Evolutionary conservation across 2,113 vertebrate genomes (phyloP), one percentile per base, ranked within the genome.

Genomic region (Takifugu flavidus): DNA sequence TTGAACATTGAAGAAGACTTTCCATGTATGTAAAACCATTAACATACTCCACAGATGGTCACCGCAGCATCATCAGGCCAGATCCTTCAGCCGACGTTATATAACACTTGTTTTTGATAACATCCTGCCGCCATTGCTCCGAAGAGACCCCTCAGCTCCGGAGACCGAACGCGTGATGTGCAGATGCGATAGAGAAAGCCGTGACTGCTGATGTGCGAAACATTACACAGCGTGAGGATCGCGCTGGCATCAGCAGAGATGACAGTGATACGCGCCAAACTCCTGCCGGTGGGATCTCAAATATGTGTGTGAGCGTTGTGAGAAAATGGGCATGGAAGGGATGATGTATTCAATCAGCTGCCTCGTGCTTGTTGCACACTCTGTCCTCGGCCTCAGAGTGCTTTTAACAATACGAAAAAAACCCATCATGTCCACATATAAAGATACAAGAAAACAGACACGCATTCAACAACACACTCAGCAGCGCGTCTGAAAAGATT

Each of bases 401-500:
- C 7, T 39, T 39, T 39, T 39, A 39, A 39, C 7, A 39, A 10
- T 11, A 10, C 11, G 34, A 39, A 39, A 39, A 20, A 20, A 20
- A 20, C 20, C 20, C 20, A 20, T 10, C 8, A 39, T 39, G 5
- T 39, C 34, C 8, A 39, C 34, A 39, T 10, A 39, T 39, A 2
- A 39, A 46, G 13, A 2, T n/a, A n/a, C 45, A 47, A 14, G 6
- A 14, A 47, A 14, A 47, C 45, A n/a, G 13, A 14, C 45, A 47
- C 45, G 4, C 45, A 47, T 47, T 6, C 42, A 47, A n/a, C 2
- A 47, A 54, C 44, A 31, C 1, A 1, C n/a, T 29, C 44, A 59
- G 62, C 13, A 39, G 55, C 57, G 49, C 52, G 51, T 52, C 51
- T 74, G 82, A 13, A 84, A 70, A 28, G 46, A 76, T 74, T 61